Base-by-base conservation (phyloP, 2,113 vertebrate species). In the Thinocorus orbignyianus region DNA sequence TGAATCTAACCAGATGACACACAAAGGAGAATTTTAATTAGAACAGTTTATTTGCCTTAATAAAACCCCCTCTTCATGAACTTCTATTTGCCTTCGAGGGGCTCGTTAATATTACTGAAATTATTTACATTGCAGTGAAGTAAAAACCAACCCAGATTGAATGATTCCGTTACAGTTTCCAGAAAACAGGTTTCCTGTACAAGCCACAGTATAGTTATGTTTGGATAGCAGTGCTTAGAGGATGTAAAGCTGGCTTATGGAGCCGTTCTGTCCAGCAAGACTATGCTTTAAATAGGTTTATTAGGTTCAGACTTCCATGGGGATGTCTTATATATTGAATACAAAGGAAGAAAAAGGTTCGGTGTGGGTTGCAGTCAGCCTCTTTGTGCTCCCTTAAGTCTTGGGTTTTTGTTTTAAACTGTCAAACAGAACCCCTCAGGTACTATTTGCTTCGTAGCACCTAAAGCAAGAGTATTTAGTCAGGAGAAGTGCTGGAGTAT, bases 81-180 rank as follows among this genome's bases (percentile, higher is more conserved):
- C 81, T 80, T 93, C 22, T 58, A 96, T 94, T 97, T 97, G 93
- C 93, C 95, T 97, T 95, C 81, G 95, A 97, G 90, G 93, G 72
- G 93, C 91, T 89, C 93, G 93, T 97, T 96, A 97, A 93, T 94
- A 95, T 97, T 97, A 95, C 55, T 95, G 95, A 95, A 86, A 92
- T 96, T 98, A 98, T 97, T 97, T 98, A 98, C 95, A 97, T 6
- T 97, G 89, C 90, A 94, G 80, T 96, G 70, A 97, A 97, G 94
- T 95, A 97, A 96, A 97, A 96, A 95, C 88, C 96, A 97, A 96
- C 93, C 39, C 6, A 79, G 64, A 94, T 1, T 49, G 61, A 95
- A 51, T 93, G 86, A 95, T 93, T 95, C 88, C 86, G 86, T 96
- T 92, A 96, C 79, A 86, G 86, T 96, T 98, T 93, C 73, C 90